Base-by-base conservation (phyloP, 2,888 invertebrate genomes). In the Steinernema scapterisci region DNA sequence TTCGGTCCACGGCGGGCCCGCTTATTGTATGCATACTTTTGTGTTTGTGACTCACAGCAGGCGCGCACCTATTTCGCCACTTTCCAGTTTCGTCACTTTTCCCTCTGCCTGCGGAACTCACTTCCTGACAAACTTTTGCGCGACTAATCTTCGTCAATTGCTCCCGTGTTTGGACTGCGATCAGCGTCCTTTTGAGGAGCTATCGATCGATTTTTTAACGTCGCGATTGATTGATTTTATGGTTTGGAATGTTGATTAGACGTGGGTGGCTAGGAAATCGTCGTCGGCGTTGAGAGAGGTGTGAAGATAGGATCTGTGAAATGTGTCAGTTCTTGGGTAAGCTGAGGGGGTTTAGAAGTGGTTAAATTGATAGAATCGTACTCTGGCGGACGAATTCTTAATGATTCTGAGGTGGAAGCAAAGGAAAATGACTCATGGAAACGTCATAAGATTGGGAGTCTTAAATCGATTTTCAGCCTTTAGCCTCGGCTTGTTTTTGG, bases 31-130 rank as follows among this genome's bases (percentile, higher is more conserved):
- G 31, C 63, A 63, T 31, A 63, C 63, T 63, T 63, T 19, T 52
- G 21, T 52, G 52, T 52, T 52, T 63, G 31, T 63, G 63, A 63
- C 63, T 63, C 63, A 63, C 63, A 38, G 54, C 54, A 21, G 54
- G 11, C 16, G 11, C 16, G 31, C 63, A 63, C 63, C 63, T 11
- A 63, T 31, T 63, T 25, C 31, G 16, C 38, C 16, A 21, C 25
- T 25, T 25, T 19, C 63, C 63, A 1, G 16, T 63, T 31, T 48
- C 7, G 9, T 38, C 9, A 6, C 38, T 16, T 5, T 48, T 48
- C 48, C 38, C 48, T 48, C 48, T n/a, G 5, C n/a, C 48, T 16
- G 48, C 2, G 48, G 19, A 13, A 16, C 6, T 7, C 6, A 48
- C 19, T 48, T 16, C 48, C 16, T 48, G 48, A n/a, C 48, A 48